Evolutionary conservation across 2,797 vertebrate genomes (phyloP).

Genomic region (Diplodus sargus): DNA sequence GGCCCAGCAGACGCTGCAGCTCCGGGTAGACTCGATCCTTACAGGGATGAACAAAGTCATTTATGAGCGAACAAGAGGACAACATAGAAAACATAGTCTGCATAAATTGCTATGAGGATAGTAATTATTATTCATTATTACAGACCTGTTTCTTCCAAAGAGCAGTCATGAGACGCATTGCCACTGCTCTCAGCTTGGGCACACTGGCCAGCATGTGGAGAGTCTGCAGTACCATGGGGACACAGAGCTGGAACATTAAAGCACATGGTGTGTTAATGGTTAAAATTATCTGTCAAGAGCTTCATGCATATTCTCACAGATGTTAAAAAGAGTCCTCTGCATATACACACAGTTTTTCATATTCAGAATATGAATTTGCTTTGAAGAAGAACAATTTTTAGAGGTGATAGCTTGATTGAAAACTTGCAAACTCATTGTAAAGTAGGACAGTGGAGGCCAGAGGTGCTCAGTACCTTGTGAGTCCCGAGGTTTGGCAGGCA

Average conservation of each 20-base stretch:
- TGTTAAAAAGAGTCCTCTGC: not conserved
- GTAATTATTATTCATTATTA: rapidly evolving
- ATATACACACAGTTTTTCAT: not conserved
- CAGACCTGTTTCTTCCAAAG: slow-evolving; percentile 95
- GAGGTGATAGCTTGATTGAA: not conserved
- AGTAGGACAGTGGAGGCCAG: not conserved
- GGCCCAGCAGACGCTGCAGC: slow-evolving; percentile 89
- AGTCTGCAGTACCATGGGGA: slow-evolving; percentile 90
- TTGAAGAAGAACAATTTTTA: not conserved
- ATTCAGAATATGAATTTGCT: not conserved
- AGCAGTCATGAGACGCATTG: slow-evolving; percentile 89
- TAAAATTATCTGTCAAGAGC: not conserved
- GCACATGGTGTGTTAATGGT: slow-evolving; percentile 16
- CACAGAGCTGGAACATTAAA: slow-evolving; percentile 88
- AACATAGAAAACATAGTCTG: not conserved
- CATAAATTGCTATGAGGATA: not conserved
- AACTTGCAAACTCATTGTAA: too few relatives aligned
- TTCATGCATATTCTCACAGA: not conserved
- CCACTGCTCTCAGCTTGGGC: slow-evolving; percentile 88
- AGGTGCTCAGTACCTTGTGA: slow-evolving; percentile 87
- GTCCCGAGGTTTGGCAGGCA: slow-evolving; percentile 91
- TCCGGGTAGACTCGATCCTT: slow-evolving; percentile 97
- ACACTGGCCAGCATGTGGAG: slow-evolving; percentile 88
- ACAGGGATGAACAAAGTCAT: not conserved
- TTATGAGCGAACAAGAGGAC: not conserved